A percentile compares a stretch with the other conserved stretches of the same genome.
phyloP scores from a whole-genome alignment of 2,113 vertebrate genomes.

The Struthidea cinerea region DNA sequence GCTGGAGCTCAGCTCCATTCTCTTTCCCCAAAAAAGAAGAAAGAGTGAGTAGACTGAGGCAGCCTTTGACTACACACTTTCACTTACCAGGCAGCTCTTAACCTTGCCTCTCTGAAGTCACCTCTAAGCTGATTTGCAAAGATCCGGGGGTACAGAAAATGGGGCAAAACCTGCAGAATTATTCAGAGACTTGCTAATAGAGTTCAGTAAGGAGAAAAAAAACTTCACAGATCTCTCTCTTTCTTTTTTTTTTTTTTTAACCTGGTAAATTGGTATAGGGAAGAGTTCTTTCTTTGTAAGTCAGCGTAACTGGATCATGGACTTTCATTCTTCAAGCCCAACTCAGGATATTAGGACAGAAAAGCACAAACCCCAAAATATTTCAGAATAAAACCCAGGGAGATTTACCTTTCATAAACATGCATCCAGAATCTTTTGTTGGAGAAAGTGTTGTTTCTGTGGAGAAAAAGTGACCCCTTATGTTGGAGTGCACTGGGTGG shows the following conservation, averaged over 20 bases:
- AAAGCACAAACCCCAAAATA: not conserved
- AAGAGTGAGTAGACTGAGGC: not conserved
- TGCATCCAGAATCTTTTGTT: not conserved
- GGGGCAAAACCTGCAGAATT: not conserved
- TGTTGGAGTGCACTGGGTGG: too few species aligned
- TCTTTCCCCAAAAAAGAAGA: not conserved
- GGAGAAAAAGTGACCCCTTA: not conserved
- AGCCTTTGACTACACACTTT: not conserved
- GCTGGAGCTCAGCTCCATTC: not conserved
- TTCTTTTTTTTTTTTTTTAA: not conserved
- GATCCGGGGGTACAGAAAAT: accelerated
- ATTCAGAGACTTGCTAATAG: not conserved
- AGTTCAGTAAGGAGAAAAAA: not conserved
- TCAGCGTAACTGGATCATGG: not conserved
- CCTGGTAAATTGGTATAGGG: not conserved
- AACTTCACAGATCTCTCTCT: not conserved
- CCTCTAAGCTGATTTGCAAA: not conserved
- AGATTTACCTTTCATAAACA: not conserved
- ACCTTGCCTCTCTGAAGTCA: not conserved
- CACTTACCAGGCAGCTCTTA: not conserved
- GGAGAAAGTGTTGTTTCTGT: not conserved
- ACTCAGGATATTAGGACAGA: not conserved
- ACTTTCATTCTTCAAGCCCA: not conserved
- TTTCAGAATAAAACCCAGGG: not conserved
- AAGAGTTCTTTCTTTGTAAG: not conserved